These are phyloP conservation scores for Gisinianus flammeolus DNA, from an alignment of 2,888 invertebrate species.

Conservation along the genomic window DNA sequence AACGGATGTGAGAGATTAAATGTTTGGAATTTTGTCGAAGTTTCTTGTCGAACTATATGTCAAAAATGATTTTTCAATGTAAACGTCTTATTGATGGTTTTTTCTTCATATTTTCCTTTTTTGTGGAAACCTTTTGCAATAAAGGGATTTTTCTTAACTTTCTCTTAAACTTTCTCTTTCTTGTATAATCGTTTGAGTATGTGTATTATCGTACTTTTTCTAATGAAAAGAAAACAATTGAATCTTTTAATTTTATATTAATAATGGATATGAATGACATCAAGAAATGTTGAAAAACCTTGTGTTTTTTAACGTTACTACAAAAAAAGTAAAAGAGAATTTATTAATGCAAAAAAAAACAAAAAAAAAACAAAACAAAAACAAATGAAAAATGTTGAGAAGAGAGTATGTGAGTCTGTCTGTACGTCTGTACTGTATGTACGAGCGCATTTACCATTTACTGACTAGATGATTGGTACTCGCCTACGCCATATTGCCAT, in stretches of 20 bases:
- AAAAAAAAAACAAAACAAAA: background rate
- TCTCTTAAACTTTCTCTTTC: no score
- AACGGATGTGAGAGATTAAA: conserved; percentile 50
- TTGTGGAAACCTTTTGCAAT: background rate
- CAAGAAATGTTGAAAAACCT: no score
- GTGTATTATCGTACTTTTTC: no score
- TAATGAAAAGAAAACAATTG: no score
- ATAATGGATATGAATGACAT: no score
- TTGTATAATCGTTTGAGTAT: no score
- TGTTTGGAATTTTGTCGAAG: conserved; percentile 15
- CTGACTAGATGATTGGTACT: conserved; percentile 34
- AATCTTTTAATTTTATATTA: no score
- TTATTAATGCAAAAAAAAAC: background rate
- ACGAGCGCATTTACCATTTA: conserved; percentile 25
- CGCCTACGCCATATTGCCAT: conserved; percentile 46
- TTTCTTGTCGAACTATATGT: background rate
- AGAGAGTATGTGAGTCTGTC: conserved; percentile 18
- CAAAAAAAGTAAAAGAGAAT: background rate
- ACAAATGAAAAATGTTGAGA: no score
- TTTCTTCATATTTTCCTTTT: background rate
- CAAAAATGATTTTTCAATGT: background rate
- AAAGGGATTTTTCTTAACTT: no score
- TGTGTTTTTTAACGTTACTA: no score
- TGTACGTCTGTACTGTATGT: conserved; percentile 10
- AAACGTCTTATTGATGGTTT: background rate